Conservation (phyloP, 2,113 vertebrate species). For the Gymnorhina tibicen region DNA sequence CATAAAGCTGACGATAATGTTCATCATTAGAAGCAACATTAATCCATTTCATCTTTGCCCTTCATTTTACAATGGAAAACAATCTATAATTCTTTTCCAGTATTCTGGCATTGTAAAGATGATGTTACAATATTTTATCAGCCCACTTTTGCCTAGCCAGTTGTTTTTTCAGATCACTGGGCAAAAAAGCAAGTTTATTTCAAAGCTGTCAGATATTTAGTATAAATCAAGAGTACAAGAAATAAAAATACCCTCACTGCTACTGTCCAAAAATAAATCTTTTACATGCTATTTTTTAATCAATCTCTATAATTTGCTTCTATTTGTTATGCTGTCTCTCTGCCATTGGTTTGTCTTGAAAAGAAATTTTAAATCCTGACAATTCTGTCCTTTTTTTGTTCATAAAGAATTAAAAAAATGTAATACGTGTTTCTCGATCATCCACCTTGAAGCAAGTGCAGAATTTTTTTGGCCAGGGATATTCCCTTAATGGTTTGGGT, state of each 20-base stretch:
- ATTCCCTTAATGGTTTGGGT: background rate
- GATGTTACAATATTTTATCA: background rate
- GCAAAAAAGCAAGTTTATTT: background rate
- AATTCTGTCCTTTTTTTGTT: background rate
- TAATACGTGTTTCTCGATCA: background rate
- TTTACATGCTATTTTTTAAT: background rate
- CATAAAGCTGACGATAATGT: background rate
- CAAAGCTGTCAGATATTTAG: background rate
- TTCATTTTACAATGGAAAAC: constrained; percentile 24
- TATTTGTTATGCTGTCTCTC: background rate
- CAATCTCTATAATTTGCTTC: background rate
- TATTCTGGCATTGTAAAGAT: background rate
- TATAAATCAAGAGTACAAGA: background rate
- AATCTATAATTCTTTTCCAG: background rate
- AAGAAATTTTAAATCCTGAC: background rate
- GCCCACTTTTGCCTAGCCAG: background rate
- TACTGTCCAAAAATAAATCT: background rate
- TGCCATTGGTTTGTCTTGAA: background rate
- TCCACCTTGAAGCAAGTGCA: background rate
- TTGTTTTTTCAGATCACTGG: background rate
- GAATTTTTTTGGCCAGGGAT: background rate
- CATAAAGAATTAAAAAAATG: background rate
- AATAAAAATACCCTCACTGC: background rate
- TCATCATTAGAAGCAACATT: constrained; percentile 12
- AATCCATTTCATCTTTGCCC: constrained; percentile 27